A percentile compares a stretch with the other conserved stretches of the same genome.
Evolutionary conservation across 1,140 invertebrate species (phyloP).

Genomic region (Drusus annulatus): DNA sequence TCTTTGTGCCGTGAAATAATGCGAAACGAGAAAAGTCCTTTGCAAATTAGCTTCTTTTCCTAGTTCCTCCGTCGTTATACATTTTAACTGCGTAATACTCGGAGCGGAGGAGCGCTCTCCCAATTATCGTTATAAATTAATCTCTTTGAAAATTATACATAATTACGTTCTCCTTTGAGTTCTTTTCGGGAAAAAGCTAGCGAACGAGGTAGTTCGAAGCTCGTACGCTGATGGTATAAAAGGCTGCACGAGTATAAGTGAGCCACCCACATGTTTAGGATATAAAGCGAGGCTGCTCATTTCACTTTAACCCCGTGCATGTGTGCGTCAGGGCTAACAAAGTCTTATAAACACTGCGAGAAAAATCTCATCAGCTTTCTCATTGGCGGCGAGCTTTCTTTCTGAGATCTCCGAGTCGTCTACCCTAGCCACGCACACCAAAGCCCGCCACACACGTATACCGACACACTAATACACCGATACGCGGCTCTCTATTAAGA

Average conservation of each 20-base stretch:
- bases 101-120: slow-evolving; percentile 30
- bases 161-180: slow-evolving; percentile 51
- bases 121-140: slow-evolving; percentile 52
- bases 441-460: not conserved
- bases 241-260: slow-evolving; percentile 28
- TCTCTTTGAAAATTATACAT: slow-evolving; percentile 48
- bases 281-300: slow-evolving; percentile 10
- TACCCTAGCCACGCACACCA: not conserved
- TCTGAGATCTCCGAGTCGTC: slow-evolving; percentile 6
- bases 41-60: slow-evolving; percentile 34
- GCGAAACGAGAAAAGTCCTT: slow-evolving; percentile 33
- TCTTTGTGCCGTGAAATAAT: slow-evolving; percentile 44
- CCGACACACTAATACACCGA: not conserved
- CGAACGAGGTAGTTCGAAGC: slow-evolving; percentile 44
- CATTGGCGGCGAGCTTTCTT: slow-evolving; percentile 54
- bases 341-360: slow-evolving; percentile 59
- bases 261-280: slow-evolving; percentile 1
- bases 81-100: slow-evolving; percentile 27
- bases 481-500: slow-evolving; percentile 43
- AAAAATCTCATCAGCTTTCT: slow-evolving; percentile 59
- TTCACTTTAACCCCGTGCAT: slow-evolving; percentile 26
- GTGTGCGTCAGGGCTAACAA: slow-evolving; percentile 52
- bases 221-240: slow-evolving; percentile 41
- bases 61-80: slow-evolving; percentile 17
- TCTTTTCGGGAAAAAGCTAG: slow-evolving; percentile 42